These are phyloP conservation scores for Malurus alboscapulatus DNA, from an alignment of 2,113 vertebrate genomes.

Conservation along the genomic window DNA sequence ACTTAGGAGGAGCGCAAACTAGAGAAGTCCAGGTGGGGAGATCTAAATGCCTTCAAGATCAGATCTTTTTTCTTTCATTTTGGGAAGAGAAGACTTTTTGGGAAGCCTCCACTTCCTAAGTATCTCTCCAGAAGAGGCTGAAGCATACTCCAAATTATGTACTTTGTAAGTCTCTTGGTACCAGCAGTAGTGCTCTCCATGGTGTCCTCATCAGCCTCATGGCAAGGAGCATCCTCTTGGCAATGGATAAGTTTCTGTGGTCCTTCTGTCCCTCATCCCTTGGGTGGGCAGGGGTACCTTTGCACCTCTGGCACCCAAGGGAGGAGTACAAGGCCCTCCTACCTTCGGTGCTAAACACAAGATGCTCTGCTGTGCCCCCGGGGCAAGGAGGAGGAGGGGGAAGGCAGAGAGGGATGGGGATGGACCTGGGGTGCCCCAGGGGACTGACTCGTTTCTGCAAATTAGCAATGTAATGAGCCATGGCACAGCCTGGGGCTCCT, in stretches of 20 bases:
- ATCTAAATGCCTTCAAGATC: not conserved
- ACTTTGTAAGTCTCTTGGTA: not conserved
- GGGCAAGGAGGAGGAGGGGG: not conserved
- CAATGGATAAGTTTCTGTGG: not conserved
- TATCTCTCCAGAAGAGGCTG: not conserved
- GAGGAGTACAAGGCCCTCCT: not conserved
- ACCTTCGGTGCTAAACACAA: accelerated
- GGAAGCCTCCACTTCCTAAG: not conserved
- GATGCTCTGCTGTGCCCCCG: not conserved
- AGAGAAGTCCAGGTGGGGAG: not conserved
- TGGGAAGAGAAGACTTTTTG: not conserved
- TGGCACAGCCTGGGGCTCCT: not conserved
- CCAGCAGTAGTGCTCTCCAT: not conserved
- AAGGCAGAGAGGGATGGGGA: not conserved
- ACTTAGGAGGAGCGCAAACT: not conserved
- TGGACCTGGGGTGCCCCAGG: not conserved
- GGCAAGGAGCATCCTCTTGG: not conserved
- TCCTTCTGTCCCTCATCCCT: not conserved
- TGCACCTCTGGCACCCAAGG: not conserved
- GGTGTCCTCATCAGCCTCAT: accelerated
- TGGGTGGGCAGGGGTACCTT: not conserved
- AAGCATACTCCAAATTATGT: not conserved
- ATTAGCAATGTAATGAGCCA: conserved; percentile 41
- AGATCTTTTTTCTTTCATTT: not conserved
- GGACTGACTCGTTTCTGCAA: not conserved